These are phyloP conservation scores for Caenorhabditis sp. DNA, from an alignment of 2,888 invertebrate species.

Conservation along the genomic window DNA sequence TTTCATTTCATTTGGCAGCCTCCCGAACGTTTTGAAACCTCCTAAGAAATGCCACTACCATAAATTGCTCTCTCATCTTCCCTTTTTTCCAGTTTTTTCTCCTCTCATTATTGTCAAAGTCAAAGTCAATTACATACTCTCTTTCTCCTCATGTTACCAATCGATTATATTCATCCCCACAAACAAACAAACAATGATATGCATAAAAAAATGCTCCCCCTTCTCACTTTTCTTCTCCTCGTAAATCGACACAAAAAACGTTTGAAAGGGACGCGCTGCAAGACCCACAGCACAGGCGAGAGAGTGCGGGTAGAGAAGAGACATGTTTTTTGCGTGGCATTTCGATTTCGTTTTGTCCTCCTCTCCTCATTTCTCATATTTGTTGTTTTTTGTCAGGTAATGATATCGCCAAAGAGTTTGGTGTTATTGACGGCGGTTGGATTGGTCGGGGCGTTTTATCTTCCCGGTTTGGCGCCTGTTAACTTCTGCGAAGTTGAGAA, in stretches of 20 bases:
- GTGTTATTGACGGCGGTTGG: constrained; percentile 14
- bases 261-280: constrained; percentile 21
- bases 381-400: constrained; percentile 24
- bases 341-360: constrained; percentile 31
- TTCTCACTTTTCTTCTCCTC: constrained; percentile 2
- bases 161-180: too few relatives aligned
- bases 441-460: constrained; percentile 78
- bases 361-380: constrained; percentile 5
- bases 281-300: constrained; percentile 23
- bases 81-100: too few relatives aligned
- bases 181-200: neutral
- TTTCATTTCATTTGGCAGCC: constrained; percentile 1
- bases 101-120: too few relatives aligned
- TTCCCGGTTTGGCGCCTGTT: constrained; percentile 95
- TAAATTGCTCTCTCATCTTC: too few relatives aligned
- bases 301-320: constrained; percentile 17
- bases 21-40: too few relatives aligned
- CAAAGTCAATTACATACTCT: too few relatives aligned
- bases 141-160: too few relatives aligned
- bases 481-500: constrained; percentile 85
- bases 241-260: constrained; percentile 26
- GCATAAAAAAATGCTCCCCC: neutral
- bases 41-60: too few relatives aligned
- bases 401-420: constrained; percentile 4
- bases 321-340: constrained; percentile 40